A percentile compares a stretch with the other conserved stretches of the same genome.
Evolutionary conservation across 2,113 vertebrate genomes (phyloP).

Genomic region (Rhipidura dahli): DNA sequence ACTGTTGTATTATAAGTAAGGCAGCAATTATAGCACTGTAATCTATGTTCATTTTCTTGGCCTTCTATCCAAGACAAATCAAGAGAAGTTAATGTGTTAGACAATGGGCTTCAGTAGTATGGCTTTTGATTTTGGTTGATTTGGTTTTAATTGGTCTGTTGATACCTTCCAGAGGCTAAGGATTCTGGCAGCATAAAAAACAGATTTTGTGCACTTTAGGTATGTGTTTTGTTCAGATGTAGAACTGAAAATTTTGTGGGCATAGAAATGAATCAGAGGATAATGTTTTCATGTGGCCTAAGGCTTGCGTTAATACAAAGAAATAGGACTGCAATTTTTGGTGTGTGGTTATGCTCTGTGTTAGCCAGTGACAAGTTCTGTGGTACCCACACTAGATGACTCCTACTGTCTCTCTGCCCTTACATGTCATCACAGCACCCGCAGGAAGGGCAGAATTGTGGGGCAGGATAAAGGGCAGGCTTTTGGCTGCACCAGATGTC

Average conservation of each 20-base stretch:
- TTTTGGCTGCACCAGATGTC: not conserved
- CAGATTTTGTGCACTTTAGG: not conserved
- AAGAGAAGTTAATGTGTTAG: not conserved
- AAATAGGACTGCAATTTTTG: not conserved
- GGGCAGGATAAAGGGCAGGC: not conserved
- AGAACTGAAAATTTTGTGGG: not conserved
- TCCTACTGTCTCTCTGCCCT: not conserved
- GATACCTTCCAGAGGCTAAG: not conserved
- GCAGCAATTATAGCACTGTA: not conserved
- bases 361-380: not conserved
- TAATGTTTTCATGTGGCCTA: not conserved
- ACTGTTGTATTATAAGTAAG: not conserved
- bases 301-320: not conserved
- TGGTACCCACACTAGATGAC: not conserved
- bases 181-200: not conserved
- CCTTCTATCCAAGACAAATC: not conserved
- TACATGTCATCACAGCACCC: fast-evolving
- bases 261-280: not conserved
- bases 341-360: too few relatives aligned
- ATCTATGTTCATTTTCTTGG: not conserved
- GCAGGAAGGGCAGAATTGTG: not conserved
- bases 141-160: not conserved
- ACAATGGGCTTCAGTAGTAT: not conserved
- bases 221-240: not conserved
- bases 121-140: not conserved